Evolutionary conservation across 2,797 vertebrate species (phyloP).

Genomic region (Rhynchonycteris naso): DNA sequence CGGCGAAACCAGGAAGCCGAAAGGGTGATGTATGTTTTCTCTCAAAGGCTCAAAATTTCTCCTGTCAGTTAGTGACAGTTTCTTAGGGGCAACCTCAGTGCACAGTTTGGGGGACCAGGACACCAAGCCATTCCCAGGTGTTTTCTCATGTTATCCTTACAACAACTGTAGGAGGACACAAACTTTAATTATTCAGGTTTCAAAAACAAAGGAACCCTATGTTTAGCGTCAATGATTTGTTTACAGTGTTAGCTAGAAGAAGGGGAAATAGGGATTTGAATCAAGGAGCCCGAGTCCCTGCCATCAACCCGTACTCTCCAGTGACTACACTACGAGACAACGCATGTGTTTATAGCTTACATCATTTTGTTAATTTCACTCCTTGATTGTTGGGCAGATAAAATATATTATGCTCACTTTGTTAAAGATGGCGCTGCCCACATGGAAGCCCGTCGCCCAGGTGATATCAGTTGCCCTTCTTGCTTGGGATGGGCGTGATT

Average conservation of each 20-base stretch:
- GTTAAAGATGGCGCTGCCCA: too few species aligned
- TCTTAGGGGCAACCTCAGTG: not conserved
- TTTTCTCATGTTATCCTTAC: not conserved
- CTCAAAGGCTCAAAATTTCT: not conserved
- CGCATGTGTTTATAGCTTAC: not conserved
- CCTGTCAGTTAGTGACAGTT: not conserved
- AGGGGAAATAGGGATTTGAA: not conserved
- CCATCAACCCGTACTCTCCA: not conserved
- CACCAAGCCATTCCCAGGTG: not conserved
- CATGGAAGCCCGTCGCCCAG: too few species aligned
- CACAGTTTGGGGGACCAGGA: too few species aligned
- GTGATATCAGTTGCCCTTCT: too few species aligned
- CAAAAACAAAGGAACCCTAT: not conserved
- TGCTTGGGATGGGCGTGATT: too few species aligned
- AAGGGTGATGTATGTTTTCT: not conserved
- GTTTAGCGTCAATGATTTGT: not conserved
- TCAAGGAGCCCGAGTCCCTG: not conserved
- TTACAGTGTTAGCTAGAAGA: not conserved
- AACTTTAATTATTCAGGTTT: not conserved
- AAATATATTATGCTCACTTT: too few species aligned
- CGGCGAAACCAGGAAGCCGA: not conserved
- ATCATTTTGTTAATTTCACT: not conserved
- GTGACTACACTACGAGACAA: not conserved
- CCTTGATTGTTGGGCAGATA: not conserved
- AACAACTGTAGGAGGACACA: fast-evolving